A percentile compares a stretch with the other conserved stretches of the same genome.
phyloP scores from a whole-genome alignment of 2,797 vertebrate species.

The Chaenodraco wilsoni region DNA sequence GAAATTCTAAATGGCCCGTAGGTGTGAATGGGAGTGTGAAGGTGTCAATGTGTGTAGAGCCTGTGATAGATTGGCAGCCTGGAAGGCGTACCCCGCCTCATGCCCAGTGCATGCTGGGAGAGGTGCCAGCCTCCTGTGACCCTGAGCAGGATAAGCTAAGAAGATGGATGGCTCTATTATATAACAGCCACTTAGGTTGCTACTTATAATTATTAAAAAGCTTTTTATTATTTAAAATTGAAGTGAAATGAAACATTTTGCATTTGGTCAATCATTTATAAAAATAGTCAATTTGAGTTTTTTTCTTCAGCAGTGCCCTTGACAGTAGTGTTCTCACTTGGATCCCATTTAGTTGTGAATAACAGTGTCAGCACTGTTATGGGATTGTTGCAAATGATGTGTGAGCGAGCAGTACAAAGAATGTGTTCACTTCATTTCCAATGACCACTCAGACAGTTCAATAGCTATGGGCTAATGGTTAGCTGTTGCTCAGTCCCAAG shows the following conservation, averaged over 20 bases:
- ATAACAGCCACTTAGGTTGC: background rate
- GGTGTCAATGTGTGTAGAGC: slow-evolving; percentile 32
- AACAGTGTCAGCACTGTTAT: background rate
- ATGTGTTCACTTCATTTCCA: slow-evolving; percentile 12
- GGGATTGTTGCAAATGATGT: slow-evolving; percentile 24
- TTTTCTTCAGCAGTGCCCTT: background rate
- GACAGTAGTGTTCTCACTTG: background rate
- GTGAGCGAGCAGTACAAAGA: slow-evolving; percentile 16
- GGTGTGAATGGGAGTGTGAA: slow-evolving; percentile 61
- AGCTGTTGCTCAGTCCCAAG: slow-evolving; percentile 7
- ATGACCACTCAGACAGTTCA: slow-evolving; percentile 15
- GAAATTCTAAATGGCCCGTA: slow-evolving; percentile 52
- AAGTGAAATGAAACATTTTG: background rate
- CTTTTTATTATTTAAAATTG: background rate
- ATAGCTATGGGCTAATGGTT: slow-evolving; percentile 10
- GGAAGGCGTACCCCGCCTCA: slow-evolving; percentile 28
- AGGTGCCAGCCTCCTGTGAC: slow-evolving; percentile 32
- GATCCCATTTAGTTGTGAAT: background rate
- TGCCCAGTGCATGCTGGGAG: slow-evolving; percentile 51
- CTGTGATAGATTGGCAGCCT: slow-evolving; percentile 46
- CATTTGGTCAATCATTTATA: background rate
- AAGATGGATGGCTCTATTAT: slow-evolving; percentile 7
- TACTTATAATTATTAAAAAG: background rate
- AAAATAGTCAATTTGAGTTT: background rate
- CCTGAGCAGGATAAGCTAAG: slow-evolving; percentile 7